A percentile compares a stretch with the other conserved stretches of the same genome.
Conservation (phyloP, 2,113 vertebrate genomes). For the Nanorana parkeri region DNA sequence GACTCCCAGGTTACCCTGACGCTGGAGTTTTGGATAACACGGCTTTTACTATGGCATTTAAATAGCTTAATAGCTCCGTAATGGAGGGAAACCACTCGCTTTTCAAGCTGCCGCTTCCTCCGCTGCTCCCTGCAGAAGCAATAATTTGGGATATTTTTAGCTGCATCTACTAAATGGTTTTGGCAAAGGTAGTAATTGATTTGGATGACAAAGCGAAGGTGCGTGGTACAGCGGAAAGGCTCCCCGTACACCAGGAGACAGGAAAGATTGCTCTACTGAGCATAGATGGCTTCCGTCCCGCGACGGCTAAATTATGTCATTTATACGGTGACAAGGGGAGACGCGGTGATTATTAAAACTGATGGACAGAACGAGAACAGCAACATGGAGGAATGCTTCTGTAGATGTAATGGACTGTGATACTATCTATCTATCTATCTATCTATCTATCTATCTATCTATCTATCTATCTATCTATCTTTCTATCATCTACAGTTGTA, state of each 20-base stretch:
- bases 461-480: no score
- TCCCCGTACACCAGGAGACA: background rate
- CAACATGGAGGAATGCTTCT: no score
- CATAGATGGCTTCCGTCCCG: background rate
- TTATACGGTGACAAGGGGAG: no score
- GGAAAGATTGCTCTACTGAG: background rate
- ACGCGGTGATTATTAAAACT: no score
- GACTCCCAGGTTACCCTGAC: background rate
- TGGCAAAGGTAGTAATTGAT: background rate
- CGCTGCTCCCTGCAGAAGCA: background rate
- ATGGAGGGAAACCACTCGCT: background rate
- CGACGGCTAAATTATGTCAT: no score
- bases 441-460: no score
- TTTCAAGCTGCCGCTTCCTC: background rate
- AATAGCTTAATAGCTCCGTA: conserved; percentile 4
- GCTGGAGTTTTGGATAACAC: background rate
- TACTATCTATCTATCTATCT: no score
- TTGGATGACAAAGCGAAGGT: conserved; percentile 17
- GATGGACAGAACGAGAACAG: no score
- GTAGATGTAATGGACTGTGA: no score
- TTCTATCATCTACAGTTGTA: no score
- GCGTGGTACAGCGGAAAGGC: background rate
- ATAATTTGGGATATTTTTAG: conserved; percentile 35
- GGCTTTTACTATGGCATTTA: background rate
- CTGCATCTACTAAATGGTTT: background rate